phyloP scores from a whole-genome alignment of 2,888 invertebrate species.

The Macrosoma leucophasiata region DNA sequence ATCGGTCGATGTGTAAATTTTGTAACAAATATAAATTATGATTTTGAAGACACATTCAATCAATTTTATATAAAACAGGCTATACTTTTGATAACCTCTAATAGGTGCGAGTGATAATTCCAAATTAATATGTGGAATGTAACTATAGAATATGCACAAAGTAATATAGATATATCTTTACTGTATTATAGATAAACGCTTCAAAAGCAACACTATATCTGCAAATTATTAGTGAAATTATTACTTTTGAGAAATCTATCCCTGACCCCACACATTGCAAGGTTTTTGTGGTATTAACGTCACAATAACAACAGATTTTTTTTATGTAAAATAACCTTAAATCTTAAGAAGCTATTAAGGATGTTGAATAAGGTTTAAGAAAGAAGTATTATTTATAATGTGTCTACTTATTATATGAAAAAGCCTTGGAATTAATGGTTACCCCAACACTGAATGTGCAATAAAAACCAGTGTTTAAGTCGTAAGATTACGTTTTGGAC shows the following conservation, averaged over 20 bases:
- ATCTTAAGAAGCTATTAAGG: slow-evolving; percentile 21
- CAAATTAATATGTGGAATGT: slow-evolving; percentile 12
- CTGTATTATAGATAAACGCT: slow-evolving; percentile 35
- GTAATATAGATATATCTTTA: slow-evolving; percentile 14
- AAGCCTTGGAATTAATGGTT: slow-evolving; percentile 26
- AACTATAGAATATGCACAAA: slow-evolving; percentile 14
- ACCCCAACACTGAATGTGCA: no score
- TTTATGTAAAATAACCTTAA: slow-evolving; percentile 46
- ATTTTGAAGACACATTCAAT: no score
- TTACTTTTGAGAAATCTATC: slow-evolving; percentile 44
- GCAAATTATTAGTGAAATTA: slow-evolving; percentile 25
- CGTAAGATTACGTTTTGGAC: no score
- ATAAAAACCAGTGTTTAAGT: no score
- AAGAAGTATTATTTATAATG: slow-evolving; percentile 23
- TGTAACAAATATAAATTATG: no score
- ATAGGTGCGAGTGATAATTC: slow-evolving; percentile 14
- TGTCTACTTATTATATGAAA: slow-evolving; percentile 21
- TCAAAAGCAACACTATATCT: slow-evolving; percentile 41
- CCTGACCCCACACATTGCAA: slow-evolving; percentile 51
- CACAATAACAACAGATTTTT: slow-evolving; percentile 31
- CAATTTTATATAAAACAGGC: no score
- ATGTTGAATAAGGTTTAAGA: slow-evolving; percentile 16
- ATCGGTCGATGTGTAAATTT: no score
- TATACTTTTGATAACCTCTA: no score
- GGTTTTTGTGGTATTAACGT: slow-evolving; percentile 35